These are phyloP conservation scores for Spodoptera frugiperda DNA, from an alignment of 1,140 invertebrate genomes.

Conservation along the genomic window DNA sequence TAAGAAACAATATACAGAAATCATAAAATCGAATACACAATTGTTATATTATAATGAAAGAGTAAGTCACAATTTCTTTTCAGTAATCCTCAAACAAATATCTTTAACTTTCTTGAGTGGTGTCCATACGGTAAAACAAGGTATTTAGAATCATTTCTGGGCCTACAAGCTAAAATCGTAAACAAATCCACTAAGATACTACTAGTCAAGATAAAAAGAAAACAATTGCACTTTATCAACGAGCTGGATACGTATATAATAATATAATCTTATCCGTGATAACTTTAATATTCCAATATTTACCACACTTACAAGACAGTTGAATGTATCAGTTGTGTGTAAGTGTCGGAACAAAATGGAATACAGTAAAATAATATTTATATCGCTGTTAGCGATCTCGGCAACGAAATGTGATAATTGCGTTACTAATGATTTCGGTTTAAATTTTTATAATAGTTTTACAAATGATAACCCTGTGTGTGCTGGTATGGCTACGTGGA, in stretches of 20 bases:
- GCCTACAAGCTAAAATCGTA: not conserved
- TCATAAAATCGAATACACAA: too few species aligned
- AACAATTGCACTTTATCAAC: conserved; percentile 49
- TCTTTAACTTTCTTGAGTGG: too few species aligned
- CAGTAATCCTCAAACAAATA: too few species aligned
- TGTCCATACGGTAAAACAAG: too few species aligned
- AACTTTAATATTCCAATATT: conserved; percentile 44
- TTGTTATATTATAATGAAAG: too few species aligned
- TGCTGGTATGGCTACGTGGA: conserved; percentile 53
- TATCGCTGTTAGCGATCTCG: conserved; percentile 25
- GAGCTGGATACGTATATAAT: conserved; percentile 43
- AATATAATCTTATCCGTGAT: conserved; percentile 54
- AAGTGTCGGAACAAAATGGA: conserved; percentile 34
- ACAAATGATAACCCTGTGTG: conserved; percentile 50
- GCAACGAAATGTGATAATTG: conserved; percentile 38
- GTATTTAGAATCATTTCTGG: too few species aligned
- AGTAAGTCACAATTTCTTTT: too few species aligned
- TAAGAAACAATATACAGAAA: too few species aligned
- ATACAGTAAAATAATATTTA: conserved; percentile 14
- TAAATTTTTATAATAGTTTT: conserved; percentile 24
- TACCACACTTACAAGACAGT: conserved; percentile 40
- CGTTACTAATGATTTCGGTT: conserved; percentile 28
- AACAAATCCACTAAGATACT: conserved; percentile 1
- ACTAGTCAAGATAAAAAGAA: conserved; percentile 42
- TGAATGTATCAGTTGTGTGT: conserved; percentile 21